Percentiles rank a stretch among this genome's conserved stretches.
These are phyloP conservation scores for Anthonomus grandis DNA, from an alignment of 1,140 invertebrate genomes.

Conservation along the genomic window DNA sequence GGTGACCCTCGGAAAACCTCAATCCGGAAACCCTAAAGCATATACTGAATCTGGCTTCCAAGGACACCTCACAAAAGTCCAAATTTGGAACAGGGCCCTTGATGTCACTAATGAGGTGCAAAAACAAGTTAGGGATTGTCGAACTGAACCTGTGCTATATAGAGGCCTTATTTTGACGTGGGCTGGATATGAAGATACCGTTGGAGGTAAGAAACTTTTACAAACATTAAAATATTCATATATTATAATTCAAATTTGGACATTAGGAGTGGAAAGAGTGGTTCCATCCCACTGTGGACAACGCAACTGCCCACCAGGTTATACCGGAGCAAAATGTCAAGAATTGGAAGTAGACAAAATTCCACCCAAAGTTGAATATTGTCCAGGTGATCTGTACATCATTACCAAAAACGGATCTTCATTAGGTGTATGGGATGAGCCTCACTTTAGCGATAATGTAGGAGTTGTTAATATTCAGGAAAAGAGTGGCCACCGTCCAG, in stretches of 20 bases:
- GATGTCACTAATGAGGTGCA: conserved; percentile 92
- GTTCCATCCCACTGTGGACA: conserved; percentile 90
- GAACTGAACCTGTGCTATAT: conserved; percentile 87
- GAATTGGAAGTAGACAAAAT: conserved; percentile 68
- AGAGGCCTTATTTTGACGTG: conserved; percentile 83
- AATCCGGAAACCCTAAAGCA: conserved; percentile 66
- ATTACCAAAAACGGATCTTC: conserved; percentile 89
- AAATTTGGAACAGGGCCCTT: conserved; percentile 88
- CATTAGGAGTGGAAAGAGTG: conserved; percentile 80
- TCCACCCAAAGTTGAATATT: conserved; percentile 82
- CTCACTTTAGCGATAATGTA: conserved; percentile 85
- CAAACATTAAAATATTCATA: background rate
- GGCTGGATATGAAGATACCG: conserved; percentile 86
- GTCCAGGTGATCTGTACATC: conserved; percentile 91
- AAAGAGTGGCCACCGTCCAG: conserved; percentile 82
- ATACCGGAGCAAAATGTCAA: conserved; percentile 78
- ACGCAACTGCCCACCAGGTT: conserved; percentile 79
- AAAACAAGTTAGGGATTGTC: conserved; percentile 85
- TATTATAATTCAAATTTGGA: background rate
- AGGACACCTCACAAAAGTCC: conserved; percentile 90
- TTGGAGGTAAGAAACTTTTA: conserved; percentile 58
- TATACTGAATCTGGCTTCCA: conserved; percentile 88
- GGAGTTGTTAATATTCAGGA: conserved; percentile 76
- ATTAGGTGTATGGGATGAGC: conserved; percentile 91
- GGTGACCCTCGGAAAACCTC: conserved; percentile 87